A percentile compares a stretch with the other conserved stretches of the same genome.
Evolutionary conservation across 2,113 vertebrate genomes (phyloP).

Genomic region (Neolamprologus caudopunctatus): DNA sequence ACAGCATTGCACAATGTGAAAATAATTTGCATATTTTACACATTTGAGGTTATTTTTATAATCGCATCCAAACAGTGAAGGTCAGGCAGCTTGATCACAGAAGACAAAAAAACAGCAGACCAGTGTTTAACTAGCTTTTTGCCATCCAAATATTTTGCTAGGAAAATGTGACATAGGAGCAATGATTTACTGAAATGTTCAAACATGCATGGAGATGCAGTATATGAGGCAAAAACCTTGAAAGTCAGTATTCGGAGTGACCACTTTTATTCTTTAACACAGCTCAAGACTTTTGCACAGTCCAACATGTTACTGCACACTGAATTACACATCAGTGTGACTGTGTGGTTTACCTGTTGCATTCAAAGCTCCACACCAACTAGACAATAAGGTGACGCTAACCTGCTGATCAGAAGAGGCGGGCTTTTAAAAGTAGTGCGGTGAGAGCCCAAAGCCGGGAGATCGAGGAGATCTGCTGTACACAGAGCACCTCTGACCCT

Average conservation of each 20-base stretch:
- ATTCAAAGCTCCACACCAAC: background rate
- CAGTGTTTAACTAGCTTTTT: background rate
- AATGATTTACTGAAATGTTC: background rate
- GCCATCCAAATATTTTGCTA: background rate
- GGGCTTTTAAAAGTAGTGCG: background rate
- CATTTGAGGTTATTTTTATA: background rate
- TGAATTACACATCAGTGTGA: background rate
- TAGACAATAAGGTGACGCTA: background rate
- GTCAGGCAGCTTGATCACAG: background rate
- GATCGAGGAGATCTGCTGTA: background rate
- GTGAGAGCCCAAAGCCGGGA: background rate
- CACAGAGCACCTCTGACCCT: background rate
- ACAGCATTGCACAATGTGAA: background rate
- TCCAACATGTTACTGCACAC: background rate
- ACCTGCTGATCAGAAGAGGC: background rate
- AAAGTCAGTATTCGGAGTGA: background rate
- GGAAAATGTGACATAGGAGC: background rate
- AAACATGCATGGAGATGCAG: background rate
- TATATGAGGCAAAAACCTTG: background rate
- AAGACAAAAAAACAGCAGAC: background rate
- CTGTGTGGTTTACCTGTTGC: background rate
- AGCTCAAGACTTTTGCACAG: background rate
- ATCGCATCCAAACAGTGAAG: background rate
- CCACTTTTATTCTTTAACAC: background rate
- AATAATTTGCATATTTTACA: background rate